Percentiles rank a stretch among this genome's conserved stretches.
Conservation (phyloP, 2,888 invertebrate genomes). For the Thyatira batis region DNA sequence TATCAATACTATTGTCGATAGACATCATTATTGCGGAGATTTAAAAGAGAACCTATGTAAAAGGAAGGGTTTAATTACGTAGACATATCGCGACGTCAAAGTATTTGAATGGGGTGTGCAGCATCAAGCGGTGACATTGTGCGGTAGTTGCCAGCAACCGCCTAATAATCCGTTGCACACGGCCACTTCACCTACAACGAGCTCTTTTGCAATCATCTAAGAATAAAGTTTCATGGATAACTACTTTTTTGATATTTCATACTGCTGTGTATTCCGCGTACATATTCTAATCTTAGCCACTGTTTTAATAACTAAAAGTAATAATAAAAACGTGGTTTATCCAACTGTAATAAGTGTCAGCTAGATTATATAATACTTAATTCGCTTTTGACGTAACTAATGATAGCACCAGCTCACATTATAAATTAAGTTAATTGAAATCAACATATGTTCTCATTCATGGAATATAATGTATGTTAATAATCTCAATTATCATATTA, state of each 20-base stretch:
- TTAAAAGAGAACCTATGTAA: slow-evolving; percentile 21
- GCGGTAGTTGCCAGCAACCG: slow-evolving; percentile 14
- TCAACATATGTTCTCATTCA: too few relatives aligned
- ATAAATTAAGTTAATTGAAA: too few relatives aligned
- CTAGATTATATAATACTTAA: too few relatives aligned
- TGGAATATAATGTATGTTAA: too few relatives aligned
- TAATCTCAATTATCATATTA: too few relatives aligned
- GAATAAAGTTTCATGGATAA: background rate
- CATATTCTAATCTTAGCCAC: too few relatives aligned
- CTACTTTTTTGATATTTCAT: background rate
- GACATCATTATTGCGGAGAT: background rate
- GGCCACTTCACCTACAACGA: slow-evolving; percentile 8
- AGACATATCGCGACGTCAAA: slow-evolving; percentile 24
- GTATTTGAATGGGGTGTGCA: slow-evolving; percentile 22
- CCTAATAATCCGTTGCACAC: slow-evolving; percentile 19
- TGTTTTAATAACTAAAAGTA: too few relatives aligned
- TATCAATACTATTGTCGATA: background rate
- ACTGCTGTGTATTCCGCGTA: background rate
- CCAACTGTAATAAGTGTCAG: too few relatives aligned
- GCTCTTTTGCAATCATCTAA: background rate
- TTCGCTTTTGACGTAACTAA: too few relatives aligned
- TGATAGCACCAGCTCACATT: too few relatives aligned
- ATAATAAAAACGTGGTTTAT: too few relatives aligned
- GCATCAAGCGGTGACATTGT: slow-evolving; percentile 26
- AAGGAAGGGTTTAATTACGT: slow-evolving; percentile 31